Base-by-base conservation (phyloP, 1,140 invertebrate genomes). In the Neodiprion virginianus region DNA sequence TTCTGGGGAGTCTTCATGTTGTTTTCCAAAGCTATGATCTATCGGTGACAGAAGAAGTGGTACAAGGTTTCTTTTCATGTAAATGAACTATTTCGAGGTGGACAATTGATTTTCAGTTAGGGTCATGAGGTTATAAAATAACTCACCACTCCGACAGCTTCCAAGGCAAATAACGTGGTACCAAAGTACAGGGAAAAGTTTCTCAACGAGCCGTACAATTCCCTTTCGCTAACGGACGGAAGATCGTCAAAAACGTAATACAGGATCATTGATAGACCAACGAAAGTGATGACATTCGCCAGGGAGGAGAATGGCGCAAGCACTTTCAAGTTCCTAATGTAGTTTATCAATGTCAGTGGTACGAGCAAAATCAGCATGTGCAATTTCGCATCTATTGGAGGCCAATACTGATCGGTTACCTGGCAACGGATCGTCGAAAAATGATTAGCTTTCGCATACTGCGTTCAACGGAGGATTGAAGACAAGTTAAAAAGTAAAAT, bases 141-240 rank as follows among this genome's bases (percentile, higher is more conserved):
- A 92, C 92, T 90, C 83, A 96, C 94, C 85, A 96, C 93, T 48
- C 95, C 95, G 49, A 98, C 96, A 14, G 96, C 96, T 85, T 97
- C 96, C 69, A 97, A 89, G 0, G 96, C 95, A 88, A 97, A 98
- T 7, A 98, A 88, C 0, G 95, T 94, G 0, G 95, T 97, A 0
- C 96, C 96, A 84, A 98, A 95, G 79, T 94, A 96, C 0, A 96
- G 88, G 0, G 93, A 92, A 82, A 93, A 93, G 69, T 90, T 90
- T 53, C 86, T 83, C 0, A 89, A 73, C 0, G 89, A 84, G 1
- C 91, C 92, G 77, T 92, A 89, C 49, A 92, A 82, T 21, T 91
- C 84, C 50, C 91, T 86, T 1, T 92, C 90, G 11, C 84, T 87
- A 1, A 92, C 81, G 1, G 90, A 81, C 8, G 95, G 93, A 67